Conservation (phyloP, 2,888 invertebrate genomes). For the Scaeva pyrastri region DNA sequence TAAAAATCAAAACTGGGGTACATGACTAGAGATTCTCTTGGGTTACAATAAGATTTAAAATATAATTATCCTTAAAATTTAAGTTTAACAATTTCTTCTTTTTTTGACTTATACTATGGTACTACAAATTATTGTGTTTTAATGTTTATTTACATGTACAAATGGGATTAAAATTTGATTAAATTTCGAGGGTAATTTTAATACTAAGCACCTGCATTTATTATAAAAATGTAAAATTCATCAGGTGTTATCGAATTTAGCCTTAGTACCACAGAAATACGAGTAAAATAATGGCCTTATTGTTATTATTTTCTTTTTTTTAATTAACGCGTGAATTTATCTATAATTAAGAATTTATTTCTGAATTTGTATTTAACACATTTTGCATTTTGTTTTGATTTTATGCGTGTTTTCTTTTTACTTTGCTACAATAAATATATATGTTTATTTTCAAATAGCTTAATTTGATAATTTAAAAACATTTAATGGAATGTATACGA, state of each 20-base stretch:
- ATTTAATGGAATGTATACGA: constrained; percentile 11
- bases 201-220: constrained; percentile 64
- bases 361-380: constrained; percentile 45
- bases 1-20: constrained; percentile 73
- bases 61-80: constrained; percentile 60
- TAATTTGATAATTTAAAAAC: constrained; percentile 15
- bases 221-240: constrained; percentile 44
- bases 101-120: constrained; percentile 40
- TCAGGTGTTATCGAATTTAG: constrained; percentile 42
- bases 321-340: background rate
- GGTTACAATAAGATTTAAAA: constrained; percentile 56
- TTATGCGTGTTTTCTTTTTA: constrained; percentile 70
- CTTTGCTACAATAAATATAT: constrained; percentile 16
- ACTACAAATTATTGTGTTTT: constrained; percentile 46
- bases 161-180: constrained; percentile 32
- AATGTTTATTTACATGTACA: constrained; percentile 42
- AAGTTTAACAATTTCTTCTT: constrained; percentile 18
- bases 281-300: constrained; percentile 13
- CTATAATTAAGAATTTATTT: constrained; percentile 33
- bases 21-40: constrained; percentile 73
- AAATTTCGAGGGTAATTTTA: constrained; percentile 26
- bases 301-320: background rate
- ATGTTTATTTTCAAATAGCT: constrained; percentile 14
- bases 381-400: constrained; percentile 63
- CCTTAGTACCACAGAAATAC: background rate